phyloP scores from a whole-genome alignment of 2,797 vertebrate species.

The Micrastur ruficollis region DNA sequence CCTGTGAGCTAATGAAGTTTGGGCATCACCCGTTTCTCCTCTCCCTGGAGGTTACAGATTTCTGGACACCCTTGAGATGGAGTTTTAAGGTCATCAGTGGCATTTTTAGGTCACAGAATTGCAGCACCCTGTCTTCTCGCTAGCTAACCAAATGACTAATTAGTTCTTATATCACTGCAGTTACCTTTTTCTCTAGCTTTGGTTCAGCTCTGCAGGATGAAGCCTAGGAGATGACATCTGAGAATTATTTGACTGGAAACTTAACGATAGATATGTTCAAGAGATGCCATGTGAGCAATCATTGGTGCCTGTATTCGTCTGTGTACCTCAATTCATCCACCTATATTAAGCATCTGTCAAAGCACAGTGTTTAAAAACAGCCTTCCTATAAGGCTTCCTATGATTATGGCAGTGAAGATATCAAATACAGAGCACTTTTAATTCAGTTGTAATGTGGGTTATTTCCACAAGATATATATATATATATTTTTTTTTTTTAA shows the following conservation, averaged over 20 bases:
- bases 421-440: not conserved
- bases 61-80: not conserved
- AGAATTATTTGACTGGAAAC: slow-evolving; percentile 1
- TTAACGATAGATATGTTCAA: not conserved
- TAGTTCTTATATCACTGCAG: not conserved
- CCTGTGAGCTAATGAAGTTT: slow-evolving; percentile 1
- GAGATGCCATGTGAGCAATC: not conserved
- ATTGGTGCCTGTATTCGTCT: not conserved
- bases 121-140: not conserved
- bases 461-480: not conserved
- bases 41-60: not conserved
- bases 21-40: not conserved
- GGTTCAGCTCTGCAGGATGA: slow-evolving; percentile 3
- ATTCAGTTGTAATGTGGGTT: not conserved
- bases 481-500: not conserved
- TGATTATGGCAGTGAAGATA: not conserved
- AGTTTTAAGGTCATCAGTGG: slow-evolving; percentile 9
- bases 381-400: not conserved
- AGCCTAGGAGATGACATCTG: not conserved
- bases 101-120: slow-evolving; percentile 39
- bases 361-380: not conserved
- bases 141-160: slow-evolving; percentile 38
- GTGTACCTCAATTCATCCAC: not conserved
- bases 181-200: slow-evolving; percentile 23
- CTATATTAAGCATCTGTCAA: not conserved